Conservation (phyloP, 2,797 vertebrate species). For the Pitangus sulphuratus region DNA sequence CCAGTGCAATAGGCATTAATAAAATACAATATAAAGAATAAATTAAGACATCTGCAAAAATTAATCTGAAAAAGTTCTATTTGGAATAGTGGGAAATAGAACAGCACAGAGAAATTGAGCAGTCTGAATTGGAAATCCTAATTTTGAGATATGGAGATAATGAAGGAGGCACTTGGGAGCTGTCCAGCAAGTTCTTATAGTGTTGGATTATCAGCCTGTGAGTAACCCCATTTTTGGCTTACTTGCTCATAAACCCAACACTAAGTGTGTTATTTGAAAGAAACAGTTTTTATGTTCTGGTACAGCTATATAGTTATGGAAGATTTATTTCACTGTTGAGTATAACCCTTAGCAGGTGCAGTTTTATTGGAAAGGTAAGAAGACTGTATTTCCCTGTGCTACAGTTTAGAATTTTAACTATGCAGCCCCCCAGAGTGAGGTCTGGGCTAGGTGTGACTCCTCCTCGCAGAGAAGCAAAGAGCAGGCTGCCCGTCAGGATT, state of each 20-base stretch:
- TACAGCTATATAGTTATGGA: background rate
- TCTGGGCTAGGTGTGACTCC: accelerated
- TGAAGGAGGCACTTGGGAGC: background rate
- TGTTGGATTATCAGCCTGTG: background rate
- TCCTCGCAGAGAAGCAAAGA: background rate
- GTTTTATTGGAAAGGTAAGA: background rate
- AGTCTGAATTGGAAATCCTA: background rate
- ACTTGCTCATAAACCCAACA: background rate
- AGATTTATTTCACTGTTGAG: background rate
- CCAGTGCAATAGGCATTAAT: background rate
- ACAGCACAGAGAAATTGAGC: background rate
- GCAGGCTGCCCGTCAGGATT: background rate
- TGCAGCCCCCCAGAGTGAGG: accelerated
- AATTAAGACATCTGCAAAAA: conserved; percentile 30
- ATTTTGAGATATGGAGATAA: background rate
- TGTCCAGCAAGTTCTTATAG: background rate
- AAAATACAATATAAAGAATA: conserved; percentile 14
- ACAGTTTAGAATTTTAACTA: background rate
- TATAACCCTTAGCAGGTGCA: background rate
- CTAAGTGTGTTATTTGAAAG: background rate
- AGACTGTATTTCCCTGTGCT: background rate
- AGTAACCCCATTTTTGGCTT: background rate
- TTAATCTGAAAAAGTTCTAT: background rate
- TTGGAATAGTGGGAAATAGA: background rate
- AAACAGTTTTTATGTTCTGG: background rate